phyloP scores from a whole-genome alignment of 2,797 vertebrate genomes.

The Catamblyrhynchus diadema region DNA sequence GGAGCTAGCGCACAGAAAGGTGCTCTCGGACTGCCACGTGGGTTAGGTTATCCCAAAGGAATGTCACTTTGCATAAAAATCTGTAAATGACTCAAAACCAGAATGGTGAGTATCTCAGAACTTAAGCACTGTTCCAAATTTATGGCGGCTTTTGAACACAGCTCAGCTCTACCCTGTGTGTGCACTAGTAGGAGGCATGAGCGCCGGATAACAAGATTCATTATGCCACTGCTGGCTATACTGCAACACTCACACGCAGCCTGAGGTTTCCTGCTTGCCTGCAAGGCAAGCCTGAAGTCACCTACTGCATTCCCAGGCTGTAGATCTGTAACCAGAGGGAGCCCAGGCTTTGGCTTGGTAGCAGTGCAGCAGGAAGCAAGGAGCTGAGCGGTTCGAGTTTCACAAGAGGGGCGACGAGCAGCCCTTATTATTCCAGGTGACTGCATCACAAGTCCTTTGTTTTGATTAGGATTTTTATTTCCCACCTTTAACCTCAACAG shows the following conservation, averaged over 20 bases:
- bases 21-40: neutral
- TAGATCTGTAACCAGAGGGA: fast-evolving
- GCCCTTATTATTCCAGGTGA: constrained; percentile 54
- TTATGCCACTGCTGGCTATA: neutral
- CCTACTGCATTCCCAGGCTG: neutral
- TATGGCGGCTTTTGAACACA: neutral
- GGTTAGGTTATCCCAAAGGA: neutral
- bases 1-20: neutral
- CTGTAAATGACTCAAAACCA: neutral
- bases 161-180: neutral
- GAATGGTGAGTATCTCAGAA: neutral
- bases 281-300: neutral
- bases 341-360: neutral
- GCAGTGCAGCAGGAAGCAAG: neutral
- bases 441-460: constrained; percentile 14
- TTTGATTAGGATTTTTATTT: constrained; percentile 17
- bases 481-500: constrained; percentile 45
- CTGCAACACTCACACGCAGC: neutral
- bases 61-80: neutral
- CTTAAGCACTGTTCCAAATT: neutral
- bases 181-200: fast-evolving
- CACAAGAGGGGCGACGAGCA: neutral
- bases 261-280: neutral
- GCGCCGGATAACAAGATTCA: neutral
- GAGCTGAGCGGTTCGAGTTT: neutral